Evolutionary conservation across 2,888 invertebrate species (phyloP).

Genomic region (Troides helena): DNA sequence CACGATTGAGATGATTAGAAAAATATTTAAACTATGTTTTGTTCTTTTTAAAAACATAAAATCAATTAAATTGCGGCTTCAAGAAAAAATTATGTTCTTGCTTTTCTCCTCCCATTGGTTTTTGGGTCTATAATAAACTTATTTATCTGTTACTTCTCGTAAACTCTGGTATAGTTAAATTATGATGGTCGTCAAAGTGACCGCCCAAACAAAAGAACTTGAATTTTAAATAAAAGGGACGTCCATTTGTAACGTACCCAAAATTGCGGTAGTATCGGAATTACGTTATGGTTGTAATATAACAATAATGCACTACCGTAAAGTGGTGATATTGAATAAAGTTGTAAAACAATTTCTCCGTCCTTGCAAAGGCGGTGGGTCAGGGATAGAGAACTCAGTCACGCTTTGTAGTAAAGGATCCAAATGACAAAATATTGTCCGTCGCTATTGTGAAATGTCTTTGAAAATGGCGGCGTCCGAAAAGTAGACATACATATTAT

Average conservation of each 20-base stretch:
- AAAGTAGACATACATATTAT: conserved; percentile 7
- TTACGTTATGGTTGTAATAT: conserved; percentile 61
- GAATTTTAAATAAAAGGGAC: conserved; percentile 37
- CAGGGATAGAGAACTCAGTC: conserved; percentile 34
- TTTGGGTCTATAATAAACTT: conserved; percentile 23
- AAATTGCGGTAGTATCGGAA: conserved; percentile 60
- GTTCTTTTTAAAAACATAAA: no score
- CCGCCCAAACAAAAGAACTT: conserved; percentile 34
- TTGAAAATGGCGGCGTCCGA: conserved; percentile 33
- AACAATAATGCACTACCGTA: conserved; percentile 69
- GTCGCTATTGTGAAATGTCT: conserved; percentile 36
- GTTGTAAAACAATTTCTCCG: conserved; percentile 53
- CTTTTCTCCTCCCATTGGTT: conserved; percentile 5
- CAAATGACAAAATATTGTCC: conserved; percentile 51
- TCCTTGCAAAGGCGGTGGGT: conserved; percentile 41
- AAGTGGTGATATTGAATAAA: conserved; percentile 50
- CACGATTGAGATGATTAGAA: no score
- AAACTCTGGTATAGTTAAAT: conserved; percentile 26
- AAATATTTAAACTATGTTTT: no score
- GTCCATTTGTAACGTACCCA: conserved; percentile 43
- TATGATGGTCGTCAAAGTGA: conserved; percentile 35
- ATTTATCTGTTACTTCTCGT: conserved; percentile 27
- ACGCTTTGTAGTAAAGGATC: conserved; percentile 34
- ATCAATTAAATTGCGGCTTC: conserved; percentile 16
- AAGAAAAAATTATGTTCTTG: conserved; percentile 2